Base-by-base conservation (phyloP, 2,797 vertebrate species). In the Pseudochirops cupreus region DNA sequence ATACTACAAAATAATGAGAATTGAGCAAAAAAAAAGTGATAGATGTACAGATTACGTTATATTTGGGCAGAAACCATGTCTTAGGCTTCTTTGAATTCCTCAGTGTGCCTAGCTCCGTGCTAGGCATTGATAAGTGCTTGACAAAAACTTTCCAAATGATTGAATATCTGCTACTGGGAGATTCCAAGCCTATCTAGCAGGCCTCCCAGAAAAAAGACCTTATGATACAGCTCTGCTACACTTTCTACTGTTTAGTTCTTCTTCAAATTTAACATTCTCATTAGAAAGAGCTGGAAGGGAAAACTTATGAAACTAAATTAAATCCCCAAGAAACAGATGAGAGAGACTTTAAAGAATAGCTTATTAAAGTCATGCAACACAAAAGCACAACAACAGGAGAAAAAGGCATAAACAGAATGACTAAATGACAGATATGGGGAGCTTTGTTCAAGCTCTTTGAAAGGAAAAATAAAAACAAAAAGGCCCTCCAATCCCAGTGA, bases 211-310 rank as follows among this genome's bases (percentile, higher is more conserved):
- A 91, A 10, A 96, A 95, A 94, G 91, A 87, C 91, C 74, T 97
- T 96, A 95, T 92, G 67, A 92, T 94, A 95, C 82, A 93, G 94
- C 50, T 96, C 74, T 59, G 92, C 95, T 96, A 95, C 93, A 90
- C 29, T 50, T 91, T 92, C 96, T 93, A 96, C 74, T 89, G 33
- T 96, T 95, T 94, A 97, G 91, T 55, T 96, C 59, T 93, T 92
- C 94, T 74, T 96, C 90, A 96, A 92, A 98, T 97, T 96, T 97
- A 97, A 98, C 92, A 14, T 67, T 97, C 96, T 98, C 95, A 96
- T 97, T 97, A 97, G 94, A 97, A 98, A 97, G 89, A 87, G 93
- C 94, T 97, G 94, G 91, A 96, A 96, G 95, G 91, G 46, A 97
- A 96, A 95, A 6, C 92, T 14, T 90, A 92, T 58, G 97, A 97